Evolutionary conservation across 2,888 invertebrate species (phyloP).

Genomic region (Heliconius charithonia): DNA sequence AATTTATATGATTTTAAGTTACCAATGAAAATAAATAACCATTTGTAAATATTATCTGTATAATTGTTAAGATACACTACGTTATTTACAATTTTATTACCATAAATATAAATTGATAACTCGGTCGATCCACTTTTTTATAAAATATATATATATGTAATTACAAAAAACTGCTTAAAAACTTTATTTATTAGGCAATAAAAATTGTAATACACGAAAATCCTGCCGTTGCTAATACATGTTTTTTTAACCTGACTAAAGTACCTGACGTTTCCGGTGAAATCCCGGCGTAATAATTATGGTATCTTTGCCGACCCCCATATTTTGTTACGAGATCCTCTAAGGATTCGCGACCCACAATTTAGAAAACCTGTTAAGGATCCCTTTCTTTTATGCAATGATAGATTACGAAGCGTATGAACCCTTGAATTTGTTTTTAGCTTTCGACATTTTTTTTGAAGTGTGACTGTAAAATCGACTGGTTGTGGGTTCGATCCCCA

Average conservation of each 20-base stretch:
- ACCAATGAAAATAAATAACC: not conserved
- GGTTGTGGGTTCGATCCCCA: too few species aligned
- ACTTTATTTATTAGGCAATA: not conserved
- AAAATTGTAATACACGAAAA: slow-evolving; percentile 12
- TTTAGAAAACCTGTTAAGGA: slow-evolving; percentile 34
- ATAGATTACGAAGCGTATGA: slow-evolving; percentile 24
- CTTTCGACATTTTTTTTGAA: too few species aligned
- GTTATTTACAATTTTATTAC: slow-evolving; percentile 4
- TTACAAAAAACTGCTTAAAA: not conserved
- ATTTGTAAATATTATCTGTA: slow-evolving; percentile 13
- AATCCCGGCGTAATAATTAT: slow-evolving; percentile 37
- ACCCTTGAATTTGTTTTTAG: slow-evolving; percentile 16
- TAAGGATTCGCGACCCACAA: slow-evolving; percentile 38
- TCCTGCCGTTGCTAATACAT: slow-evolving; percentile 10
- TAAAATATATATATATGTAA: not conserved
- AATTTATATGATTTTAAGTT: not conserved
- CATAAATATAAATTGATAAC: not conserved
- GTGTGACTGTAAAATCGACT: too few species aligned
- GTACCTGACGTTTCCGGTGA: slow-evolving; percentile 29
- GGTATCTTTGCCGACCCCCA: slow-evolving; percentile 35
- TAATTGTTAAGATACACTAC: slow-evolving; percentile 1
- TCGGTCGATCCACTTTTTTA: slow-evolving; percentile 11
- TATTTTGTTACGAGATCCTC: slow-evolving; percentile 38
- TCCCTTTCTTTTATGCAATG: slow-evolving; percentile 32
- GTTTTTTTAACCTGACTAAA: slow-evolving; percentile 22